phyloP scores from a whole-genome alignment of 53 echinoderm and acorn worm genomes.

The Arbacia lixula region DNA sequence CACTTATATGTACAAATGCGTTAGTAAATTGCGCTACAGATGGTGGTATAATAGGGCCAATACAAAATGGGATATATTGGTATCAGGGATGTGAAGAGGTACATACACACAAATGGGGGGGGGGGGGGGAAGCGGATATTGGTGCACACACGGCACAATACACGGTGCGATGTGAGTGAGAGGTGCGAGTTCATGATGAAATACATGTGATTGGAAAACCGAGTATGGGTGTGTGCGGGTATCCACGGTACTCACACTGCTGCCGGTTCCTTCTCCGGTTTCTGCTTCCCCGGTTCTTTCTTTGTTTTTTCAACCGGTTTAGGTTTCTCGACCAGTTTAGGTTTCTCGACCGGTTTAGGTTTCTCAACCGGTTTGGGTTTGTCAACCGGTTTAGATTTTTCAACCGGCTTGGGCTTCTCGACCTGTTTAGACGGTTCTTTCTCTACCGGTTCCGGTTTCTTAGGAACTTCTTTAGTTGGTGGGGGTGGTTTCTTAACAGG shows the following conservation, averaged over 20 bases:
- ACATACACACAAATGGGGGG: no score
- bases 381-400: background rate
- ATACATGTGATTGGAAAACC: constrained; percentile 4
- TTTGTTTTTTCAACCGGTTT: constrained; percentile 6
- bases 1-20: no score
- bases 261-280: constrained; percentile 23
- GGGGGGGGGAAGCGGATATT: no score
- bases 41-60: no score
- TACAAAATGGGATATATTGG: no score
- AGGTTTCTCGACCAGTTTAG: background rate
- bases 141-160: no score
- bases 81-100: no score
- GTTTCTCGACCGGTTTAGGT: background rate
- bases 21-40: no score
- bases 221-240: background rate
- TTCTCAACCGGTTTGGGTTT: background rate
- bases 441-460: constrained; percentile 12
- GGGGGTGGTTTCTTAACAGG: constrained; percentile 15
- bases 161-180: no score
- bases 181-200: no score
- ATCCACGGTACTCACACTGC: constrained; percentile 43
- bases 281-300: constrained; percentile 27
- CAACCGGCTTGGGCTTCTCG: background rate
- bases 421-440: constrained; percentile 21
- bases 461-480: constrained; percentile 15